Percentiles rank a stretch among this genome's conserved stretches.
Conservation (phyloP, 2,888 invertebrate genomes). For the Drosophila robusta region DNA sequence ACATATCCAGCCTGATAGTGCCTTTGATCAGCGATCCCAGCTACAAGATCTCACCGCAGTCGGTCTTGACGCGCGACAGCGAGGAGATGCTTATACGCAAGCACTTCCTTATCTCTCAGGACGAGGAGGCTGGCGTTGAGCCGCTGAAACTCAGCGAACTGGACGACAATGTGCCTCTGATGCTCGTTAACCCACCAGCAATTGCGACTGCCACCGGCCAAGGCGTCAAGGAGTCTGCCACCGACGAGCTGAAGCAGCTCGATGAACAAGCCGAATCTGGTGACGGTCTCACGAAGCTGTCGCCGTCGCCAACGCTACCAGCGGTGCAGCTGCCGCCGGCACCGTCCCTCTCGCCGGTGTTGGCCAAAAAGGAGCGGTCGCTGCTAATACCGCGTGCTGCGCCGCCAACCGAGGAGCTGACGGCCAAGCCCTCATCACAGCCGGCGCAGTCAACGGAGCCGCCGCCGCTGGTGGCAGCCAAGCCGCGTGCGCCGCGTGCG, state of each 20-base stretch:
- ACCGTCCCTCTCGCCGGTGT: background rate
- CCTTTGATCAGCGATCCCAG: conserved; percentile 69
- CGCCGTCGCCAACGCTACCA: conserved; percentile 3
- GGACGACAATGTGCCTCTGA: conserved; percentile 52
- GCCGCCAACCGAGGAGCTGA: conserved; percentile 1
- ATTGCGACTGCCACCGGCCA: background rate
- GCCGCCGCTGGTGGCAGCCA: conserved; percentile 4
- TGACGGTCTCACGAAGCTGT: background rate
- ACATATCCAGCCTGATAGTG: conserved; percentile 75
- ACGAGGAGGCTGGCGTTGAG: conserved; percentile 58
- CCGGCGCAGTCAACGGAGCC: background rate
- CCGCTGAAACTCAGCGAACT: conserved; percentile 65
- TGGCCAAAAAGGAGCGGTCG: conserved; percentile 33
- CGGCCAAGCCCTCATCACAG: background rate
- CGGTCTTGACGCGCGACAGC: conserved; percentile 68
- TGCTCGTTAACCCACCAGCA: conserved; percentile 42
- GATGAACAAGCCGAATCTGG: background rate
- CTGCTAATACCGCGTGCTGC: conserved; percentile 31
- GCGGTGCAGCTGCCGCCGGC: background rate
- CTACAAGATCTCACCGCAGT: conserved; percentile 67
- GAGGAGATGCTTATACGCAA: conserved; percentile 81
- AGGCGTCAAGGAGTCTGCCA: background rate
- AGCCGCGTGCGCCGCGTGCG: conserved; percentile 12
- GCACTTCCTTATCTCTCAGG: conserved; percentile 72
- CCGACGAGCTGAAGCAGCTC: conserved; percentile 4